These are phyloP conservation scores for Papilio elwesi DNA, from an alignment of 2,888 invertebrate genomes.

Conservation along the genomic window DNA sequence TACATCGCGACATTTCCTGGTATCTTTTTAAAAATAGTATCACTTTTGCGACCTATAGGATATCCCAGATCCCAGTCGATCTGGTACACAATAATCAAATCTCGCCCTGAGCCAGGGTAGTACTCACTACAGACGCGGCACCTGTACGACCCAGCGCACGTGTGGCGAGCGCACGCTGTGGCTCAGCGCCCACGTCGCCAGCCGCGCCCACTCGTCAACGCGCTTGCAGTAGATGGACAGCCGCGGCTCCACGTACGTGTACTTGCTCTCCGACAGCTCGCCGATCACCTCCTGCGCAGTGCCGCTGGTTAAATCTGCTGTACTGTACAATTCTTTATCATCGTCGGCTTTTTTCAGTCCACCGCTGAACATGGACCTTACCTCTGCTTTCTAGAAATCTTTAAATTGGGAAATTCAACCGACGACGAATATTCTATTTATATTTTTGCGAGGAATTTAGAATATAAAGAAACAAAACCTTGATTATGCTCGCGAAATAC, in stretches of 20 bases:
- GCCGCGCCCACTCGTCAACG: constrained; percentile 95
- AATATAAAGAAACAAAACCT: constrained; percentile 71
- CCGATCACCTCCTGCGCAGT: constrained; percentile 90
- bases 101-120: background rate
- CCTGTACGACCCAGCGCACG: constrained; percentile 96
- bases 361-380: no score
- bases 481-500: constrained; percentile 97
- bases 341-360: no score
- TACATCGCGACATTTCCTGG: no score
- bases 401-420: no score
- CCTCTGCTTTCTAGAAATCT: no score
- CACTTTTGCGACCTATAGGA: no score
- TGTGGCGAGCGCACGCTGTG: constrained; percentile 96
- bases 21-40: no score
- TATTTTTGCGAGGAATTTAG: background rate
- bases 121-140: constrained; percentile 96
- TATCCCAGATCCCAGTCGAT: no score
- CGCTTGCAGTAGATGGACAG: constrained; percentile 97
- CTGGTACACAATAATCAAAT: background rate
- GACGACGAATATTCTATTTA: constrained; percentile 58
- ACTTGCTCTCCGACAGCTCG: constrained; percentile 97
- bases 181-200: constrained; percentile 96
- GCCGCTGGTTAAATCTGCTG: constrained; percentile 29
- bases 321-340: no score
- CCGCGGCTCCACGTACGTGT: constrained; percentile 96